Evolutionary conservation across 2,888 invertebrate species (phyloP), one percentile per base, ranked within the genome.

Genomic region (Amiota mariae): DNA sequence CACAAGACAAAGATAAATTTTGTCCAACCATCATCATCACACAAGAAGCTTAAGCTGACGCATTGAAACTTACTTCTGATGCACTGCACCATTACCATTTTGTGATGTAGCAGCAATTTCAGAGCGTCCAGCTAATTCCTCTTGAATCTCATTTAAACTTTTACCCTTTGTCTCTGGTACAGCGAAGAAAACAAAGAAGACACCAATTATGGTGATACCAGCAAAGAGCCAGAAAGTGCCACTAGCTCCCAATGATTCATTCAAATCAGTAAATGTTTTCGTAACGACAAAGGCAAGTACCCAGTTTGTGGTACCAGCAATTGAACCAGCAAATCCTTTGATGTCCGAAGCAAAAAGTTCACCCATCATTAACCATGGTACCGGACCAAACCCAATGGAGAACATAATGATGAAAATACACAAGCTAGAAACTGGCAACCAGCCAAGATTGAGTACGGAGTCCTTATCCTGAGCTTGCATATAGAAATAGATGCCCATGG

Each of bases 261-360:
- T 92, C 71, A 95, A 81, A 46, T 93, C 91, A 54, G 90, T 89
- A 80, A 94, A 96, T 46, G 94, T 94, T 82, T 94, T 94, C 0
- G 96, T 96, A 0, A 96, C 94, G 0, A 95, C 85, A 87, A 96
- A 96, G 61, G 95, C 95, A 80, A 95, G 91, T 15, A 94, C 88
- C 96, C 96, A 96, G 88, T 96, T 97, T 70, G 95, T 92, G 0
- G 96, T 93, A 24, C 95, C 95, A 1, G 95, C 95, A 36, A 95
- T 93, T 0, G 96, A 95, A 20, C 94, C 93, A 36, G 94, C 94
- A 71, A 94, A 91, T 4, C 93, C 94, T 87, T 95, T 95, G 74
- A 96, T 94, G 82, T 95, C 94, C 1, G 94, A 91, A 67, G 95
- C 92, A 88, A 97, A 95, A 12, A 97, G 91, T 88, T 97, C 97